A percentile compares a stretch with the other conserved stretches of the same genome.
These are phyloP conservation scores for Xiphophorus couchianus DNA, from an alignment of 2,113 vertebrate species.

Conservation along the genomic window DNA sequence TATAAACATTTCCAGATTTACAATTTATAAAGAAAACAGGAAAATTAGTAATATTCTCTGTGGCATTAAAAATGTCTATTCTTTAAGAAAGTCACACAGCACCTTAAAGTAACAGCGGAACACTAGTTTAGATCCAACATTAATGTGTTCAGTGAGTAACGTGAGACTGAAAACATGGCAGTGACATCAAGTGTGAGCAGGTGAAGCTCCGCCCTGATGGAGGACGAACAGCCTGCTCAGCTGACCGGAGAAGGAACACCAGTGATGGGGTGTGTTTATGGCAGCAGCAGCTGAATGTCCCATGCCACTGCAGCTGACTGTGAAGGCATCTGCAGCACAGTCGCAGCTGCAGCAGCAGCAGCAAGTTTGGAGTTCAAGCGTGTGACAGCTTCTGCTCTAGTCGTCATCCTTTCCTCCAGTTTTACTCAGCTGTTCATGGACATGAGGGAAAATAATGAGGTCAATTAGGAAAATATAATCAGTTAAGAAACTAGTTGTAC, in stretches of 20 bases:
- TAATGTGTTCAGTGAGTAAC: slow-evolving; percentile 1
- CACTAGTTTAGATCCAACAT: slow-evolving; percentile 4
- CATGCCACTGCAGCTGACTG: slow-evolving; percentile 1
- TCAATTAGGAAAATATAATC: neutral
- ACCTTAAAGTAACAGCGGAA: slow-evolving; percentile 26
- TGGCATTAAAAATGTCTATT: slow-evolving; percentile 26
- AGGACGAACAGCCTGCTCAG: slow-evolving; percentile 1
- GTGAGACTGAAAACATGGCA: slow-evolving; percentile 32
- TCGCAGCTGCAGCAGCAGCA: slow-evolving; percentile 25
- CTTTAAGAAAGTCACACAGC: slow-evolving; percentile 30
- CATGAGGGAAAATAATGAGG: neutral
- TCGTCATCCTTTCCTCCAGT: slow-evolving; percentile 94
- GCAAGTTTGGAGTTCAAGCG: slow-evolving; percentile 26
- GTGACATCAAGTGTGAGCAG: slow-evolving; percentile 28
- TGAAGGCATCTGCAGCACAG: slow-evolving; percentile 24
- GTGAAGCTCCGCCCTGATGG: slow-evolving; percentile 5
- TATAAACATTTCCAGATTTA: slow-evolving; percentile 44
- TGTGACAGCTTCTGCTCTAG: slow-evolving; percentile 57
- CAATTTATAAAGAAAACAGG: slow-evolving; percentile 22
- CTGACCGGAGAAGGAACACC: neutral
- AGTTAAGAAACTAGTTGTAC: slow-evolving; percentile 23
- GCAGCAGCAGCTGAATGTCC: slow-evolving; percentile 14
- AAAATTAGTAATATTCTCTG: slow-evolving; percentile 18
- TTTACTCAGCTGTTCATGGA: slow-evolving; percentile 88
- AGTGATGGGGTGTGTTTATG: slow-evolving; percentile 1